These are phyloP conservation scores for Nephila pilipes DNA, from an alignment of 1,140 invertebrate species.

Conservation along the genomic window DNA sequence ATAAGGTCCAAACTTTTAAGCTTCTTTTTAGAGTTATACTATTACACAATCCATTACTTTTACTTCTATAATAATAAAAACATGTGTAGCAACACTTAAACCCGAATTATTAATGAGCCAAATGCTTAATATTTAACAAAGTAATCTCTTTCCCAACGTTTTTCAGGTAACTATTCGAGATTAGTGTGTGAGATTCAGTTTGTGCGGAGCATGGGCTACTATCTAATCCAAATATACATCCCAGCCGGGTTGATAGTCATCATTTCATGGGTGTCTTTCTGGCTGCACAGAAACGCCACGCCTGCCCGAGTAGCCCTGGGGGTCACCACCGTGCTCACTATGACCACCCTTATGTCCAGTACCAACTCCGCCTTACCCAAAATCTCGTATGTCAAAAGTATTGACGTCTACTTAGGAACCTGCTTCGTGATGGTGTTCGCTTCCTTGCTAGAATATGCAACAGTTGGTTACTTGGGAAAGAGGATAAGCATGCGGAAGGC, in stretches of 20 bases:
- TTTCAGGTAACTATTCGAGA: conserved; percentile 96
- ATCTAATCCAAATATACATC: conserved; percentile 99
- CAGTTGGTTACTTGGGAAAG: conserved; percentile 97
- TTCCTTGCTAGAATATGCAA: conserved; percentile 95
- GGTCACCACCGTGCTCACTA: conserved; percentile 97
- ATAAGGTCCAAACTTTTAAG: too few species aligned
- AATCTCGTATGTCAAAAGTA: conserved; percentile 99
- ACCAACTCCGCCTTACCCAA: conserved; percentile 98
- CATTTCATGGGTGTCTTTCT: conserved; percentile 99
- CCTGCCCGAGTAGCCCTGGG: conserved; percentile 97
- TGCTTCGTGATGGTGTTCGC: conserved; percentile 99
- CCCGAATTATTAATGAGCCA: too few species aligned
- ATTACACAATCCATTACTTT: too few species aligned
- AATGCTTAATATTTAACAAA: background rate
- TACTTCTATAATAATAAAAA: too few species aligned
- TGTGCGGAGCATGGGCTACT: conserved; percentile 98
- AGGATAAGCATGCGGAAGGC: conserved; percentile 97
- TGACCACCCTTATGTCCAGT: conserved; percentile 99
- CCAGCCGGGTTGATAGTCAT: conserved; percentile 99
- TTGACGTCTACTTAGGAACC: conserved; percentile 98
- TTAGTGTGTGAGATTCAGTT: conserved; percentile 98
- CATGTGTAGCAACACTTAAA: too few species aligned
- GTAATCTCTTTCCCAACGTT: background rate
- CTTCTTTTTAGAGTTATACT: too few species aligned
- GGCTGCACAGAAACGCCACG: conserved; percentile 96